Base-by-base conservation (phyloP, 1,140 invertebrate species). In the Capitella teleta region DNA sequence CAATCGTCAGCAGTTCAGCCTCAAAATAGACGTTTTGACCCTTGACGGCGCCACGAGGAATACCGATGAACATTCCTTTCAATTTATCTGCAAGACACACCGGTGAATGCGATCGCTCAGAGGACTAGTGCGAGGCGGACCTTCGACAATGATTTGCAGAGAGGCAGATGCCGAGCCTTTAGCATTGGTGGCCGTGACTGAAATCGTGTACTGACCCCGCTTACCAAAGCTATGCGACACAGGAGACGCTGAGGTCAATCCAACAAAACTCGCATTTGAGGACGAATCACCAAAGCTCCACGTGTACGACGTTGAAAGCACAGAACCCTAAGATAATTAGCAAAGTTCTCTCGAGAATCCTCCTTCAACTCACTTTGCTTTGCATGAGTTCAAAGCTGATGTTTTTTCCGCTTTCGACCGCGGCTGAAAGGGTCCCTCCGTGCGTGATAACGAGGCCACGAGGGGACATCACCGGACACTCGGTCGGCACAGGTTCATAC, bases 11-110 rank as follows among this genome's bases (percentile, higher is more conserved):
- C 19, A 44, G 8, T 5, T 28, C n/a, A n/a, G 28, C 19, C 16
- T 44, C 42, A 44, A 44, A 44, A 4, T 25, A 21, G 2, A 44
- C 42, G 16, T 1, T 5, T 8, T 26, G 21, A 26, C 28, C 28
- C 0, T 18, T 26, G 8, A 26, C 2, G 2, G 42, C 42, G 0
- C 42, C 42, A 25, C 28, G 42, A 44, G 42, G 42, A 8, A 25
- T 44, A 5, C 18, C 42, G 16, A 44, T 26, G 8, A 24, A 23
- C 18, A 44, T 5, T 2, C 42, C 42, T 5, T 26, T 19, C 16
- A 44, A 26, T 26, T 25, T 44, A 24, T 44, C 42, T 44, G 23
- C 42, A 44, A 44, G 5, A 43, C 6, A 43, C 10, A 12, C 12
- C 8, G 12, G 19, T n/a, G 10, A n/a, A 8, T 41, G 12, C 18